Conservation (phyloP, 2,797 vertebrate species). For the Coregonus ussuriensis region DNA sequence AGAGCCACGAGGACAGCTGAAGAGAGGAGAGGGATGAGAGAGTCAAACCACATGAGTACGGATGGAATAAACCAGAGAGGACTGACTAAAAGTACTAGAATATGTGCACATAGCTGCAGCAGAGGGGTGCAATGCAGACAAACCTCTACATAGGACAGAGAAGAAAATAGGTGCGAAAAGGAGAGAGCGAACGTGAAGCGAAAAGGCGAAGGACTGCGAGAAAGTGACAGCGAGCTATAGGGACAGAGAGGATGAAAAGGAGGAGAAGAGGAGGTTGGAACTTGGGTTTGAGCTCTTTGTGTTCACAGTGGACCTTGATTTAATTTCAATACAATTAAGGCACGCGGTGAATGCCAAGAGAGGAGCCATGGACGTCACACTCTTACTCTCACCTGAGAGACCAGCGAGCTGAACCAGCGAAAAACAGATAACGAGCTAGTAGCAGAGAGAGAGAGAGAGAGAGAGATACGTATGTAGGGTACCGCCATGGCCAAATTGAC, state of each 20-base stretch:
- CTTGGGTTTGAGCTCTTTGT: slow-evolving; percentile 84
- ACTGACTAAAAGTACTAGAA: background rate
- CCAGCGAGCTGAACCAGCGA: slow-evolving; percentile 6
- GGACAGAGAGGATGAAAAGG: background rate
- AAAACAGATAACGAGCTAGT: background rate
- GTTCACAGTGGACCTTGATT: slow-evolving; percentile 86
- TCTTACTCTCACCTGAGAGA: slow-evolving; percentile 56
- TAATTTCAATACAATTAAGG: slow-evolving; percentile 93
- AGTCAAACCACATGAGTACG: slow-evolving; percentile 27
- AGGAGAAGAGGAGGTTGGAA: slow-evolving; percentile 40
- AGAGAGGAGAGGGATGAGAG: slow-evolving; percentile 42
- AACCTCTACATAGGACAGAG: slow-evolving; percentile 6
- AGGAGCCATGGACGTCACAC: slow-evolving; percentile 75
- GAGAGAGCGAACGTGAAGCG: background rate
- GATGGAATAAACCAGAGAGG: slow-evolving; percentile 32
- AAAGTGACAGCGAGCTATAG: slow-evolving; percentile 28
- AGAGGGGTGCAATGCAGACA: background rate
- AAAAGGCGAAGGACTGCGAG: background rate
- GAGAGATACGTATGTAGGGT: slow-evolving; percentile 5
- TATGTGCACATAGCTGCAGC: too few relatives aligned
- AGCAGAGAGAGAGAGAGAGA: background rate
- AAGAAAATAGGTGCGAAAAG: slow-evolving; percentile 3
- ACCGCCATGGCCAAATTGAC: slow-evolving; percentile 63
- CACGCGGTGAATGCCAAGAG: slow-evolving; percentile 99
- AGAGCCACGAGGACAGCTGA: slow-evolving; percentile 68